Evolutionary conservation across 2,797 vertebrate genomes (phyloP).

Genomic region (Lutjanus campechanus): DNA sequence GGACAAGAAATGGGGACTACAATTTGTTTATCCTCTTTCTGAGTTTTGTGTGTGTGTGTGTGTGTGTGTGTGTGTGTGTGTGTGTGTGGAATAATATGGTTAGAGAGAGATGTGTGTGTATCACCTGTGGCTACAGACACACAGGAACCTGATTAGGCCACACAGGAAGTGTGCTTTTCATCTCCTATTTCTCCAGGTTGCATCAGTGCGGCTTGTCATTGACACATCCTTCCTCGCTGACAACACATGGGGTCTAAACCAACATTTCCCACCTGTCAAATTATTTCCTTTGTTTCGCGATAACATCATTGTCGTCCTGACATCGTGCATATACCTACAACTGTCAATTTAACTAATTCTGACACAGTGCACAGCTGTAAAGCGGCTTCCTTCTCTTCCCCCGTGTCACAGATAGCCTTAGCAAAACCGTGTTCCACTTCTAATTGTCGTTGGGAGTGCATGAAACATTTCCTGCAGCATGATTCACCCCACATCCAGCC

Average conservation of each 20-base stretch:
- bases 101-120: constrained; percentile 49
- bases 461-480: constrained; percentile 43
- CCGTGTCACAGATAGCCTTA: constrained; percentile 47
- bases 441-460: constrained; percentile 65
- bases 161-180: constrained; percentile 78
- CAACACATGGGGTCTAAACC: constrained; percentile 73
- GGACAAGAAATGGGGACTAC: constrained; percentile 11
- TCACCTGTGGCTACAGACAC: constrained; percentile 51
- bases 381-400: constrained; percentile 36
- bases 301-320: constrained; percentile 65
- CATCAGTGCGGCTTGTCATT: constrained; percentile 77
- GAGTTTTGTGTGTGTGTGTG: background rate
- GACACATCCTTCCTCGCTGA: constrained; percentile 72
- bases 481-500: constrained; percentile 42
- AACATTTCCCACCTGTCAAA: constrained; percentile 79
- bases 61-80: constrained; percentile 21
- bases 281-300: constrained; percentile 69
- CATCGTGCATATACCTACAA: constrained; percentile 49
- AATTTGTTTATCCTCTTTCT: constrained; percentile 48
- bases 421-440: constrained; percentile 47
- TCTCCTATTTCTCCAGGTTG: constrained; percentile 81
- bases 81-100: constrained; percentile 56
- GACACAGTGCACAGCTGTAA: constrained; percentile 37
- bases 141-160: constrained; percentile 74
- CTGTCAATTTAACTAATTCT: constrained; percentile 62